These are phyloP conservation scores for Macrostomum lignano DNA, from an alignment of 1,140 invertebrate genomes.

Conservation along the genomic window DNA sequence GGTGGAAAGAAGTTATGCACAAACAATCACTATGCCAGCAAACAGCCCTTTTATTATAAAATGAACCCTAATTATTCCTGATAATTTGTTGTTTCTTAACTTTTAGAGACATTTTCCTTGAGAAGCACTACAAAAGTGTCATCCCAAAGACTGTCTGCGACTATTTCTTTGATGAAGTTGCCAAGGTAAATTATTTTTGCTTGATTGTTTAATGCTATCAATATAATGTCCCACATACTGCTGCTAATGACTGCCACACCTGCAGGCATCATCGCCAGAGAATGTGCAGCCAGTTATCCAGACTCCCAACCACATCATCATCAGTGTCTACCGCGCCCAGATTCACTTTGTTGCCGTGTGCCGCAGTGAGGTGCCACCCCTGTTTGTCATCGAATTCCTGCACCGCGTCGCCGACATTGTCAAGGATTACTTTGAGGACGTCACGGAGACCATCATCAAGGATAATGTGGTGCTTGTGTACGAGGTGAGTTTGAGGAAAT, in stretches of 20 bases:
- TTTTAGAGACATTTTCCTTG: conserved; percentile 87
- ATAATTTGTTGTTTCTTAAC: too few species aligned
- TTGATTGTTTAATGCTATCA: background rate
- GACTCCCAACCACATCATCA: conserved; percentile 85
- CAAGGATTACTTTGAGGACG: conserved; percentile 83
- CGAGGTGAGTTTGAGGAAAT: conserved; percentile 50
- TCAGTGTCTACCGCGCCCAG: conserved; percentile 67
- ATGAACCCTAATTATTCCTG: too few species aligned
- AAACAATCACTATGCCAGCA: too few species aligned
- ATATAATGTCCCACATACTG: background rate
- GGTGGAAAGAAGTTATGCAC: too few species aligned
- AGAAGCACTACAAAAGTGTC: conserved; percentile 97
- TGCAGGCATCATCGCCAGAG: conserved; percentile 41
- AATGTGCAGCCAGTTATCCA: conserved; percentile 83
- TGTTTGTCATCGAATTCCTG: conserved; percentile 93
- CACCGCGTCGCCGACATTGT: conserved; percentile 86
- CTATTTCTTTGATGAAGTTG: conserved; percentile 91
- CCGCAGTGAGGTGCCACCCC: conserved; percentile 72
- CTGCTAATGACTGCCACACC: background rate
- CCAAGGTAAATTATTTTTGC: conserved; percentile 31
- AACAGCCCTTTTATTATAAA: too few species aligned
- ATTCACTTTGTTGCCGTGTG: conserved; percentile 84
- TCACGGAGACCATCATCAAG: conserved; percentile 75
- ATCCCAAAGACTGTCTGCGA: conserved; percentile 87
- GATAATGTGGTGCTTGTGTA: conserved; percentile 97